Evolutionary conservation across 2,888 invertebrate genomes (phyloP).

Genomic region (Parapristionchus giblindavisi): DNA sequence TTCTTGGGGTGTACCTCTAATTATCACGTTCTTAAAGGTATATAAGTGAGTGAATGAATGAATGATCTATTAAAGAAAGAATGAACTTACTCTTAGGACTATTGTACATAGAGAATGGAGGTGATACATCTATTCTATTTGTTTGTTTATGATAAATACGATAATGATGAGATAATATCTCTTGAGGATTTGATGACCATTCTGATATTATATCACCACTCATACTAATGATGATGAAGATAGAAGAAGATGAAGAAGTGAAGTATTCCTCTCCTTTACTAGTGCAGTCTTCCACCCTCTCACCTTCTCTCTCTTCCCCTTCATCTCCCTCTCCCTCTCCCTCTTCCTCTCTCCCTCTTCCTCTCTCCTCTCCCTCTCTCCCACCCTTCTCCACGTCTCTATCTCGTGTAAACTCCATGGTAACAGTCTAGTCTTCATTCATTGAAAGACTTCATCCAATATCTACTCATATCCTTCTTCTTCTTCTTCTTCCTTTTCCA

Average conservation of each 20-base stretch:
- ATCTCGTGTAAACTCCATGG: background rate
- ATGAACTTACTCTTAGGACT: slow-evolving; percentile 31
- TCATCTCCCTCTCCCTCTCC: no score
- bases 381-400: background rate
- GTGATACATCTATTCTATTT: background rate
- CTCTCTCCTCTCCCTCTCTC: slow-evolving; percentile 16
- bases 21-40: no score
- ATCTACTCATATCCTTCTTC: no score
- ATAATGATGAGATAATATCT: slow-evolving; percentile 27
- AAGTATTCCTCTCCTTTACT: no score
- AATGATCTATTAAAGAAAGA: background rate
- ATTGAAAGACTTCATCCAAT: no score
- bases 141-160: slow-evolving; percentile 3
- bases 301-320: no score
- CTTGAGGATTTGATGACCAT: background rate
- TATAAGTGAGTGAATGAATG: no score
- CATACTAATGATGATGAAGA: background rate
- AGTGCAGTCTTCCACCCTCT: no score
- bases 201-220: background rate
- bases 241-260: background rate
- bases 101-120: slow-evolving; percentile 32
- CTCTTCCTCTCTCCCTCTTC: no score
- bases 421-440: background rate
- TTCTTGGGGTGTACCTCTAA: no score
- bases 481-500: no score